Evolutionary conservation across 1,140 invertebrate genomes (phyloP), one percentile per base, ranked within the genome.

Genomic region (Neodiprion fabricii): DNA sequence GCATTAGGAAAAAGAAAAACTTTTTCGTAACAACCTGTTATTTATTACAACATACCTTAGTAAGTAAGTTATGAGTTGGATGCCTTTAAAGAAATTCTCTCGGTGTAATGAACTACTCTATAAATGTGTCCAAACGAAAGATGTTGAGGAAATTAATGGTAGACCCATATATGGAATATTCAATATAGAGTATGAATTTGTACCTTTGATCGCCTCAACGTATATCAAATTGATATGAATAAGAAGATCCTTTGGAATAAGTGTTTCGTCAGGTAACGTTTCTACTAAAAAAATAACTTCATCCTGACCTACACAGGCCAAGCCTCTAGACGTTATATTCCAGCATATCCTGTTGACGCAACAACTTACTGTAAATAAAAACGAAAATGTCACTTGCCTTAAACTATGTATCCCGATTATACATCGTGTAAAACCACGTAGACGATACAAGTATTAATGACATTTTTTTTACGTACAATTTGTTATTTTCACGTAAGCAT

Each of bases 231-330:
- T 92, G 71, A 96, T 91, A 81, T 96, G 93, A 74, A 91, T 87
- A 79, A 97, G 95, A 61, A 97, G 89, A 85, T 97, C 95, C 78
- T 91, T 91, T 1, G 96, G 95, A 74, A 95, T 89, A 28, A 86
- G 85, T 2, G 88, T 90, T 81, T 96, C 94, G 72, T 92, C 91
- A 0, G 92, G 91, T 10, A 93, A 83, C n/a, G 90, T 90, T 86
- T 97, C 95, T 10, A 97, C 85, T 48, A 97, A 81, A 75, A 96
- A 91, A 72, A 96, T 91, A 21, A 97, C 87, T 89, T 97, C 96
- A 85, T 97, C 95, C 83, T 96, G 96, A 14, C 95, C 95, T 47
- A 96, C 94, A 73, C 93, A 93, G 70, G 92, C 92, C 81, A 97
- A 87, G 23, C 96, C 96, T 79, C 92, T 90, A 0, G 94, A 95